These are phyloP conservation scores for Capitulum mitella DNA, from an alignment of 2,888 invertebrate genomes.

Conservation along the genomic window DNA sequence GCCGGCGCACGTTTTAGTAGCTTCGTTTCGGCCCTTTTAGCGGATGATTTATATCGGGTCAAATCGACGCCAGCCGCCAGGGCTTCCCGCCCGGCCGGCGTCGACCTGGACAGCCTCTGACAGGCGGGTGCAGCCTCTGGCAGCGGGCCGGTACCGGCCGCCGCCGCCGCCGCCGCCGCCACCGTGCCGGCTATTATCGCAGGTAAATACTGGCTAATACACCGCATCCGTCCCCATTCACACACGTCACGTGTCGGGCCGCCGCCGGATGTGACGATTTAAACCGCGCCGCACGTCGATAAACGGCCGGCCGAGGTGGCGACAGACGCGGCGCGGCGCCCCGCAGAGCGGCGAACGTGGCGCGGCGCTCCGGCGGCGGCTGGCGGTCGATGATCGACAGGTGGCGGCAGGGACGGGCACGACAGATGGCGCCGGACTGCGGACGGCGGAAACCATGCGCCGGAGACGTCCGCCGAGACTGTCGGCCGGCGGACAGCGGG, in stretches of 20 bases:
- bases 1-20: not conserved
- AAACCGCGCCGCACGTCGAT: not conserved
- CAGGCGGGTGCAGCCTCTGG: not conserved
- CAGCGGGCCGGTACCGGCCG: not conserved
- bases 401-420: too few species aligned
- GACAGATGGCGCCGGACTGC: too few species aligned
- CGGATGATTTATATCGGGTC: not conserved
- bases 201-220: conserved; percentile 13
- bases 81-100: too few species aligned
- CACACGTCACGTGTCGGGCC: not conserved
- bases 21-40: not conserved
- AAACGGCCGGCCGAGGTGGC: not conserved
- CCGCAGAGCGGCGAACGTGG: too few species aligned
- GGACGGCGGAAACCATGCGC: too few species aligned
- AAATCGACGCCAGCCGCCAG: too few species aligned
- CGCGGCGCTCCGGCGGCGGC: too few species aligned
- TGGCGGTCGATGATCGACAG: too few species aligned
- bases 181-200: not conserved
- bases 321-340: not conserved
- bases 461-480: too few species aligned
- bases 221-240: not conserved
- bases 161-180: not conserved
- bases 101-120: too few species aligned
- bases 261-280: not conserved
- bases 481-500: too few species aligned